Base-by-base conservation (phyloP, 1,140 invertebrate species). In the Cataglyphis hispanica region DNA sequence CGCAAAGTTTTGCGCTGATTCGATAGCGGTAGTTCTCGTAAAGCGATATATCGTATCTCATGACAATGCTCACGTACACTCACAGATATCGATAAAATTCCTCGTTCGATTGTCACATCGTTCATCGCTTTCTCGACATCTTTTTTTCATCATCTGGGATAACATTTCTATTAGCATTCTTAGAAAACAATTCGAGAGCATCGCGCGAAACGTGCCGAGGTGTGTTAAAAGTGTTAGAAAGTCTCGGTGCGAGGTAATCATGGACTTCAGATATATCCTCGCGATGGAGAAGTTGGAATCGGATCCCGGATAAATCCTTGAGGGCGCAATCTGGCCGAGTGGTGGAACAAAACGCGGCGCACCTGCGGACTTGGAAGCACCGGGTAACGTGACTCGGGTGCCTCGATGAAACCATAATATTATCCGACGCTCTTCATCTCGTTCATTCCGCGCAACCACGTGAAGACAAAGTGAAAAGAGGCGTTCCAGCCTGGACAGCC, bases 381-480 rank as follows among this genome's bases (percentile, higher is more conserved):
- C 74, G 67, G 50, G 81, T 90, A 90, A 90, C 85, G 87, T 86
- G 87, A 89, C 85, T 83, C 89, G 81, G 61, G 66, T 85, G 86
- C 85, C 84, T 85, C 81, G 80, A 86, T 85, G 88, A 84, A 90
- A 88, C 84, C 88, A 91, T 88, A 90, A 91, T 84, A 89, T 86
- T 89, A 89, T 89, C 89, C 77, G 70, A 87, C 74, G 74, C 80
- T 80, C 78, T 90, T 86, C 78, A 80, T 90, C 86, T 85, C 63
- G 63, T 69, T 69, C 63, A 80, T 80, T 22, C 75, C 72, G 53
- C 64, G 31, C 43, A 53, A 64, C 61, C 81, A 58, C 58, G 69
- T 43, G 34, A 76, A 50, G 72, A 63, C 80, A 22, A 61, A 61
- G 69, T 16, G 80, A 69, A 34, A 27, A 74, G 63, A 60, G 66